phyloP scores from a whole-genome alignment of 2,888 invertebrate species.

The Physocephala rufipes region DNA sequence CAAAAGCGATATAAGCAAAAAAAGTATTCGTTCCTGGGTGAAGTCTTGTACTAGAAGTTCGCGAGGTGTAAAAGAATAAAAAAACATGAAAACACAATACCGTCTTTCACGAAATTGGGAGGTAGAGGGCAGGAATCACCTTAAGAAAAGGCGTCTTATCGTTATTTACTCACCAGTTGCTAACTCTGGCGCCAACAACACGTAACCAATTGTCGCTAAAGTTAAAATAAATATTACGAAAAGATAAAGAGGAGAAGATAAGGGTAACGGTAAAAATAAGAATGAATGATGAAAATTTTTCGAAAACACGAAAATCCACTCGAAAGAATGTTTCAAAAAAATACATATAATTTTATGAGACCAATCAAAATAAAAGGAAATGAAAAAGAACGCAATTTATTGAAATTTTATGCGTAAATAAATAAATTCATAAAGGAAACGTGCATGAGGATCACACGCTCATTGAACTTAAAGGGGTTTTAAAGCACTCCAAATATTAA shows the following conservation, averaged over 20 bases:
- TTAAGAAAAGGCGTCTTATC: not conserved
- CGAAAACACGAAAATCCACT: slow-evolving; percentile 38
- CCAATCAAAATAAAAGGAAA: slow-evolving; percentile 3
- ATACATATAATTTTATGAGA: not conserved
- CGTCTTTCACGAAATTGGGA: slow-evolving; percentile 14
- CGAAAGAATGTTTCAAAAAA: slow-evolving; percentile 22
- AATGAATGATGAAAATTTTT: slow-evolving; percentile 30
- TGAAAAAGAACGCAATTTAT: slow-evolving; percentile 5
- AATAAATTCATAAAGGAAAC: not conserved
- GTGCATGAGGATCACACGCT: not conserved
- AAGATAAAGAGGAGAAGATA: slow-evolving; percentile 7
- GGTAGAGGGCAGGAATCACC: too few species aligned
- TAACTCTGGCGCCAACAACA: slow-evolving; percentile 4
- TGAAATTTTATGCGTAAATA: slow-evolving; percentile 6
- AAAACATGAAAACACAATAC: slow-evolving; percentile 4
- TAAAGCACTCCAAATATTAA: too few species aligned
- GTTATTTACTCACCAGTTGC: not conserved
- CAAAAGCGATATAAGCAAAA: not conserved
- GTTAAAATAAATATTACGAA: slow-evolving; percentile 12
- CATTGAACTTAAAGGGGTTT: too few species aligned
- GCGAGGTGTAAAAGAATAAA: slow-evolving; percentile 30
- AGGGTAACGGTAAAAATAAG: not conserved
- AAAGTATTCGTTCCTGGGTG: not conserved
- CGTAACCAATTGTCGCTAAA: slow-evolving; percentile 13
- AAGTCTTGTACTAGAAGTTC: slow-evolving; percentile 23